Conservation (phyloP, 2,113 vertebrate genomes). For the Gulo gulo region DNA sequence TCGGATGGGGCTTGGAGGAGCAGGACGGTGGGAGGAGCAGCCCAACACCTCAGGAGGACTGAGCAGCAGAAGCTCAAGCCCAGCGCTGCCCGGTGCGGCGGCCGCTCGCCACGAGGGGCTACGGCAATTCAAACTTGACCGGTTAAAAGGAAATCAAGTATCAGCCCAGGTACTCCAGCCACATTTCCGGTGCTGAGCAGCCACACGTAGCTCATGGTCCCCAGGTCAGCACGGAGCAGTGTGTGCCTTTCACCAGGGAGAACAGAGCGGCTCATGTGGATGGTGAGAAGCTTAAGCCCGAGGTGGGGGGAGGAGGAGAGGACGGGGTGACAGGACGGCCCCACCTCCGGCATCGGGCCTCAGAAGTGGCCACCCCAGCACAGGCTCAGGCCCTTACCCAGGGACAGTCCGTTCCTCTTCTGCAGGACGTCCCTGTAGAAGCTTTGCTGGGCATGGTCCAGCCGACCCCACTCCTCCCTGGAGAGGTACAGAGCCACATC, state of each 20-base stretch:
- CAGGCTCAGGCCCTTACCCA: constrained; percentile 39
- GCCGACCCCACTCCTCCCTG: constrained; percentile 69
- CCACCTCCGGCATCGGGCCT: neutral
- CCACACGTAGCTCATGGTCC: neutral
- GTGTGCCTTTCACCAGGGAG: neutral
- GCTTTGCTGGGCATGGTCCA: constrained; percentile 61
- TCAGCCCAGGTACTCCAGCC: neutral
- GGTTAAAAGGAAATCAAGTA: neutral
- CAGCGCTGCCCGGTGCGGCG: rapidly evolving
- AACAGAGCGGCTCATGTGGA: neutral
- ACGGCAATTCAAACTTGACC: neutral
- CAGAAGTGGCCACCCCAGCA: neutral
- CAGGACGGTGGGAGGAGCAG: neutral
- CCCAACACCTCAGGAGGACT: neutral
- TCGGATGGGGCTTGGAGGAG: neutral
- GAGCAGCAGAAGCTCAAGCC: neutral
- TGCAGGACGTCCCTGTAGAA: constrained; percentile 53
- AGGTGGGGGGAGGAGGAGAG: too few relatives aligned
- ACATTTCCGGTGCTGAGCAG: neutral
- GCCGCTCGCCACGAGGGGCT: neutral
- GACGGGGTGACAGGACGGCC: neutral
- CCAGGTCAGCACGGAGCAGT: neutral
- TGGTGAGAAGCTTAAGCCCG: neutral
- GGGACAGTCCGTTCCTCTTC: constrained; percentile 30
- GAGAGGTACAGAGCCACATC: constrained; percentile 75